These are phyloP conservation scores for Gadus chalcogrammus DNA, from an alignment of 2,113 vertebrate genomes.

Conservation along the genomic window DNA sequence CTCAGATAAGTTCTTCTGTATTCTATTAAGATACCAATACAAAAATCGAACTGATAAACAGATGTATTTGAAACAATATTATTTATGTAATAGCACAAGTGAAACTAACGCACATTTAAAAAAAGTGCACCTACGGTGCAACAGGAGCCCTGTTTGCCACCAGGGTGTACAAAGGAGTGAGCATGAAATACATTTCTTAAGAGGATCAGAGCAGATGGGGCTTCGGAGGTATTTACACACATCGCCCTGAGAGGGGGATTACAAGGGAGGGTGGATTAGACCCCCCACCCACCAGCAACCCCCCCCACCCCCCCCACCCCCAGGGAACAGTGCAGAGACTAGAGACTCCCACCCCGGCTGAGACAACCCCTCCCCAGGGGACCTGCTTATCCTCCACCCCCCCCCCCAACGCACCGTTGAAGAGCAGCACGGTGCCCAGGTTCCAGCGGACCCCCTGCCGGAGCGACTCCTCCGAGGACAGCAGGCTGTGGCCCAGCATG, in stretches of 20 bases:
- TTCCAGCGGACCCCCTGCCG: constrained; percentile 76
- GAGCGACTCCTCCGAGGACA: constrained; percentile 76
- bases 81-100: too few relatives aligned
- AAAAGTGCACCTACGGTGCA: too few relatives aligned
- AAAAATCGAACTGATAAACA: too few relatives aligned
- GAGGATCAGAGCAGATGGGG: constrained; percentile 11
- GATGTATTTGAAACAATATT: too few relatives aligned
- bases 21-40: too few relatives aligned
- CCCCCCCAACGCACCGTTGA: constrained; percentile 48
- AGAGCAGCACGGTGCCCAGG: constrained; percentile 80
- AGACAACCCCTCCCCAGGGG: too few relatives aligned
- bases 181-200: neutral
- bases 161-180: neutral
- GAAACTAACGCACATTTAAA: too few relatives aligned
- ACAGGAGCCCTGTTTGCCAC: too few relatives aligned
- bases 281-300: neutral
- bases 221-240: neutral
- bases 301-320: neutral
- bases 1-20: too few relatives aligned
- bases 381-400: too few relatives aligned
- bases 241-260: neutral
- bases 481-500: constrained; percentile 85
- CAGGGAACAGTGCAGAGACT: too few relatives aligned
- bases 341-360: neutral
- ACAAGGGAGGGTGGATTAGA: neutral